These are phyloP conservation scores for Psittacula derbiana DNA, from an alignment of 2,797 vertebrate genomes.

Conservation along the genomic window DNA sequence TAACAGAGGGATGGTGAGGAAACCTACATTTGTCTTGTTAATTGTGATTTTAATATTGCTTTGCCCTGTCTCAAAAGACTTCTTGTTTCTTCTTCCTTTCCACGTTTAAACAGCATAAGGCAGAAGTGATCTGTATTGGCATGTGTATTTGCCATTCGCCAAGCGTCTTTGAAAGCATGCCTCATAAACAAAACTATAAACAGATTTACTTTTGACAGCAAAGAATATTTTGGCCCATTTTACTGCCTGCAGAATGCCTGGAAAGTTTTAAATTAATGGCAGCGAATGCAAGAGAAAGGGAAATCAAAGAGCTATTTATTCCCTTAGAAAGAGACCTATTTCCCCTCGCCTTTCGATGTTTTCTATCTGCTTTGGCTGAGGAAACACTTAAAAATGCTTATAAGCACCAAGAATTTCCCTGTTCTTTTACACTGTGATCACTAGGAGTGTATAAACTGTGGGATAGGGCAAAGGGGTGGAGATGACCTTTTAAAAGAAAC, in stretches of 20 bases:
- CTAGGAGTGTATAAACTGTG: neutral
- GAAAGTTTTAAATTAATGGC: conserved; percentile 68
- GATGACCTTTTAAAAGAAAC: neutral
- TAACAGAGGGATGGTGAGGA: neutral
- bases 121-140: conserved; percentile 55
- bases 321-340: conserved; percentile 19
- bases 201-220: conserved; percentile 23
- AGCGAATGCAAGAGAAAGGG: conserved; percentile 49
- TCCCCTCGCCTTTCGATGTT: conserved; percentile 24
- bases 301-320: conserved; percentile 62
- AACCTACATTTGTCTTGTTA: neutral
- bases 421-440: neutral
- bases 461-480: neutral
- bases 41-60: neutral
- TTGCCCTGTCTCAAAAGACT: neutral
- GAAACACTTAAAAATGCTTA: conserved; percentile 4
- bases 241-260: conserved; percentile 44
- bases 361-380: conserved; percentile 6
- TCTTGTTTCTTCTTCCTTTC: neutral
- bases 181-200: conserved; percentile 34
- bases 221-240: conserved; percentile 44
- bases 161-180: conserved; percentile 37
- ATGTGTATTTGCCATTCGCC: conserved; percentile 38
- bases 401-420: neutral
- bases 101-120: neutral